These are phyloP conservation scores for Galbula dea DNA, from an alignment of 2,113 vertebrate genomes.

Conservation along the genomic window DNA sequence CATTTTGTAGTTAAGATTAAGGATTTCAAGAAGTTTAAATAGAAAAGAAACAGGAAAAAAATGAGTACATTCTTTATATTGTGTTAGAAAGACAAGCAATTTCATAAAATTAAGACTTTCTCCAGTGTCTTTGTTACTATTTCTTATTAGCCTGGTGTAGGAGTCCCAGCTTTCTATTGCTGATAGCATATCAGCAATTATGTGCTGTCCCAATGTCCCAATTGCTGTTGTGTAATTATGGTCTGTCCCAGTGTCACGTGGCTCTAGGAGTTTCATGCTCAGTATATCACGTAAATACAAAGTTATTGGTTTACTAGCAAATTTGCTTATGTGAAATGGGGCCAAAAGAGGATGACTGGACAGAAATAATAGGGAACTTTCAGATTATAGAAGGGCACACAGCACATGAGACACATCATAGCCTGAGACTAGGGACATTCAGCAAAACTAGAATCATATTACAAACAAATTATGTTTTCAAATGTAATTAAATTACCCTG, in stretches of 20 bases:
- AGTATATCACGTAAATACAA: neutral
- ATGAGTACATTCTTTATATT: neutral
- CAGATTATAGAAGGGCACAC: neutral
- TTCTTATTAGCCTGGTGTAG: neutral
- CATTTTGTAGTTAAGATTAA: neutral
- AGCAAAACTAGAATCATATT: neutral
- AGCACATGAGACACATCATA: neutral
- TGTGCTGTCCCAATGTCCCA: neutral
- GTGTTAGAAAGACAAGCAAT: neutral
- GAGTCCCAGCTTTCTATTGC: neutral
- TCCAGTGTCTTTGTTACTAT: neutral
- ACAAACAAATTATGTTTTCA: neutral
- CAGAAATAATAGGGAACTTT: neutral
- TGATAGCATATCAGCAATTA: neutral
- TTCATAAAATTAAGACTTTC: neutral
- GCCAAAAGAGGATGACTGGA: slow-evolving; percentile 8
- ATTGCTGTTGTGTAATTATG: neutral
- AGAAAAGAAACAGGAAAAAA: neutral
- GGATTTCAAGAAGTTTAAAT: neutral
- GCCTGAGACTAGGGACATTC: neutral
- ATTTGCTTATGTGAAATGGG: neutral
- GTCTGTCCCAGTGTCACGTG: neutral
- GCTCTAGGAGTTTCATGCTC: neutral
- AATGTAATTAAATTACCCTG: neutral
- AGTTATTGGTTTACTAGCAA: slow-evolving; percentile 6